Evolutionary conservation across 2,113 vertebrate species (phyloP).

Genomic region (Gallinago undulata): DNA sequence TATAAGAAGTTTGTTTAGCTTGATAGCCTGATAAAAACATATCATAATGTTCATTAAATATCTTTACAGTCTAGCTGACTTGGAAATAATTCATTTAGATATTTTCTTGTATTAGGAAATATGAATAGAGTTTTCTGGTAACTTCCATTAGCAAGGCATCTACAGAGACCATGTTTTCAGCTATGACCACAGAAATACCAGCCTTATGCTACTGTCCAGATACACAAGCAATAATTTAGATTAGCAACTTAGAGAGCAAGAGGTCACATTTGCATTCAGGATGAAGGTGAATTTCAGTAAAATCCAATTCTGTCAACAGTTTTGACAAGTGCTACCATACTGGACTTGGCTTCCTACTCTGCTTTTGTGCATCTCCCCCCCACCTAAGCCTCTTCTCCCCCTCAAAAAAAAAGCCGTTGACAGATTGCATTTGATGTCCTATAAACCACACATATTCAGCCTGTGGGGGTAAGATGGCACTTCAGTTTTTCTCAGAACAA

Average conservation of each 20-base stretch:
- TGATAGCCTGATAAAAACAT: not conserved
- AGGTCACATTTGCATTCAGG: not conserved
- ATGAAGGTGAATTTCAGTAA: not conserved
- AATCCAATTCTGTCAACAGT: not conserved
- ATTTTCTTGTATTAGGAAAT: not conserved
- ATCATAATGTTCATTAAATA: not conserved
- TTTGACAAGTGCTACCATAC: not conserved
- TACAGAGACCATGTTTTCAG: not conserved
- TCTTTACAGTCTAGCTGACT: not conserved
- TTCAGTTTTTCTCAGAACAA: not conserved
- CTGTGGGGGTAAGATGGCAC: not conserved
- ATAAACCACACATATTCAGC: not conserved
- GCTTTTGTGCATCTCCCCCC: not conserved
- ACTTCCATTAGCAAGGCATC: not conserved
- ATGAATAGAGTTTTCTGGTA: not conserved
- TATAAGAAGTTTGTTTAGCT: not conserved
- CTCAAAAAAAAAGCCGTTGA: not conserved
- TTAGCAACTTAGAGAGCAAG: not conserved
- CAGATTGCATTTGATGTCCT: not conserved
- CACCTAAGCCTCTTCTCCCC: not conserved
- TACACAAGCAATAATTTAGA: not conserved
- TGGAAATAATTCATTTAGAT: not conserved
- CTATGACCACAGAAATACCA: not conserved
- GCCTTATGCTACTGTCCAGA: not conserved
- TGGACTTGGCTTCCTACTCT: not conserved